Base-by-base conservation (phyloP, 2,113 vertebrate species). In the Lynx canadensis region DNA sequence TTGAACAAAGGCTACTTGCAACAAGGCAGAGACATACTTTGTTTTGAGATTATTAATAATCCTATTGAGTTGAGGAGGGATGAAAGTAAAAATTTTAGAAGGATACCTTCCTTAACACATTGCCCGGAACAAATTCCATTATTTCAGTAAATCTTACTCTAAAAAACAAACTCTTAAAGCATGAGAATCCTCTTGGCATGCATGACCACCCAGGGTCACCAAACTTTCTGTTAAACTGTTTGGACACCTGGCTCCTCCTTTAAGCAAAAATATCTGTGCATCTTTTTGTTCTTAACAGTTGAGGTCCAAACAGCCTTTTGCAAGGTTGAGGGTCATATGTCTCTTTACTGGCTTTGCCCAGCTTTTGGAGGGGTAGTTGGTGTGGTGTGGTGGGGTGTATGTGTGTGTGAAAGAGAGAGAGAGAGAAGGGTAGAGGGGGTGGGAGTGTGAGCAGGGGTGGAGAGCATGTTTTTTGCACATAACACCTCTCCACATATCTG, bases 231-330 rank as follows among this genome's bases (percentile, higher is more conserved):
- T 36, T 87, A 68, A 94, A 79, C 79, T 65, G 92, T 66, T 74
- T 23, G 68, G 48, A 80, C 96, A 92, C 41, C 93, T 96, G 96
- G 94, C 41, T 89, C 3, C 50, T 91, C 4, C 33, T 63, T 63
- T 31, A 25, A 55, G 55, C 55, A 19, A 68, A 96, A 81, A 55
- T 31, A 50, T 69, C 31, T 27, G 1, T 31, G 0, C 50, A 1
- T 33, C 2, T 57, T 76, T 95, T 19, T 23, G 29, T 41, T 63
- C 4, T 19, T 38, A 36, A 2, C 55, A 6, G 23, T 18, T 45
- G 27, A 79, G 84, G 36, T 33, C n/a, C 65, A 57, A 16, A 27
- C 25, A 11, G 5, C 21, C 48, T 50, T 66, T 50, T 52, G 27
- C 65, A 38, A 33, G 76, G 18, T 7, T 4, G 57, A n/a, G 71